phyloP scores from a whole-genome alignment of 1,140 invertebrate species.

The Bombus confusus region DNA sequence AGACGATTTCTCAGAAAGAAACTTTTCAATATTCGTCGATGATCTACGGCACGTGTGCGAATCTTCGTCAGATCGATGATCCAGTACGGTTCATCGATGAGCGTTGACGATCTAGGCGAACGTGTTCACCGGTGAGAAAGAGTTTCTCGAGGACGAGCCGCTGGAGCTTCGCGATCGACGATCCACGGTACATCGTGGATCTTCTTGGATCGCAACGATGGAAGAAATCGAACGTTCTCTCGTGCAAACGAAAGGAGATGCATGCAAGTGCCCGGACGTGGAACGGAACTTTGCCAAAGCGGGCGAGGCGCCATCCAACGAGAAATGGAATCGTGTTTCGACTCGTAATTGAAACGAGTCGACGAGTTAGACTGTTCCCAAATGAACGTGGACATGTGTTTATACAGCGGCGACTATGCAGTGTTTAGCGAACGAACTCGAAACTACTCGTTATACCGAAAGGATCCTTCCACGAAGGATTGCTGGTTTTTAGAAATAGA shows the following conservation, averaged over 20 bases:
- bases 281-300: conserved; percentile 1
- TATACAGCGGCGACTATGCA: neutral
- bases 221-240: neutral
- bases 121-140: neutral
- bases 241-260: neutral
- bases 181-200: neutral
- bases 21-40: too few species aligned
- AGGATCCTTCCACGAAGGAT: conserved; percentile 2
- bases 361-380: too few species aligned
- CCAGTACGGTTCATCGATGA: too few species aligned
- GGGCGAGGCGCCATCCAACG: neutral
- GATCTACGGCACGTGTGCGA: too few species aligned
- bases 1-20: neutral
- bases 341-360: neutral
- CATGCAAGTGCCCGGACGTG: neutral
- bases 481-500: neutral
- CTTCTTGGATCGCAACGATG: neutral
- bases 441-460: neutral
- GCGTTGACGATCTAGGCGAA: neutral
- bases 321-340: neutral
- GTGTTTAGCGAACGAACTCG: conserved; percentile 1
- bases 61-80: neutral
- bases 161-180: neutral
- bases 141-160: neutral
- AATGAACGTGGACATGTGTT: neutral